Evolutionary conservation across 1,140 invertebrate genomes (phyloP).

Genomic region (Drosophila setifemur): DNA sequence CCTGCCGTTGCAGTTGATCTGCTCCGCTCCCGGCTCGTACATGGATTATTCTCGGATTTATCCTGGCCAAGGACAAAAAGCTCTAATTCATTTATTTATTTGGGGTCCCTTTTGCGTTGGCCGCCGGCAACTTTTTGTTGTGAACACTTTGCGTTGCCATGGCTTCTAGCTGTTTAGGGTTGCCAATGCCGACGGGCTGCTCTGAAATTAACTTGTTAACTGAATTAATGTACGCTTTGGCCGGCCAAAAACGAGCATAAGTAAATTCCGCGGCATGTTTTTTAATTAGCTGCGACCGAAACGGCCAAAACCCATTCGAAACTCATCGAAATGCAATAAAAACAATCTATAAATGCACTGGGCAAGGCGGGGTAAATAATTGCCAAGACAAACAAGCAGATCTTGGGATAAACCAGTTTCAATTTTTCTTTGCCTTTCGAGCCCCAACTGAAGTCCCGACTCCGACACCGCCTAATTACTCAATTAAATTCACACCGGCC

Average conservation of each 20-base stretch:
- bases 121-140: constrained; percentile 19
- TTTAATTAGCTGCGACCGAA: constrained; percentile 58
- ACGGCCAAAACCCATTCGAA: constrained; percentile 33
- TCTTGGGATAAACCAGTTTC: constrained; percentile 33
- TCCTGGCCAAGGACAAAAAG: constrained; percentile 2
- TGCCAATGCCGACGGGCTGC: constrained; percentile 10
- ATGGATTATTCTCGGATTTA: constrained; percentile 22
- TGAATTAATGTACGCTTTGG: constrained; percentile 48
- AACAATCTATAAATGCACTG: constrained; percentile 46
- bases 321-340: constrained; percentile 72
- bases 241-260: constrained; percentile 7
- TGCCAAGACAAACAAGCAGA: constrained; percentile 11
- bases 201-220: constrained; percentile 60
- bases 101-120: neutral
- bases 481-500: constrained; percentile 65
- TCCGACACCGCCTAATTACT: constrained; percentile 57
- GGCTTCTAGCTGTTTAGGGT: constrained; percentile 17
- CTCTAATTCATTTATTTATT: constrained; percentile 1
- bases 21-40: constrained; percentile 62
- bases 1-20: constrained; percentile 74
- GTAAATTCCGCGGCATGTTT: constrained; percentile 40
- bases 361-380: constrained; percentile 34
- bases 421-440: neutral
- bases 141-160: constrained; percentile 31
- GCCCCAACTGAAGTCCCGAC: neutral